Conservation (phyloP, 1,140 invertebrate species). For the Magallana ariakensis region DNA sequence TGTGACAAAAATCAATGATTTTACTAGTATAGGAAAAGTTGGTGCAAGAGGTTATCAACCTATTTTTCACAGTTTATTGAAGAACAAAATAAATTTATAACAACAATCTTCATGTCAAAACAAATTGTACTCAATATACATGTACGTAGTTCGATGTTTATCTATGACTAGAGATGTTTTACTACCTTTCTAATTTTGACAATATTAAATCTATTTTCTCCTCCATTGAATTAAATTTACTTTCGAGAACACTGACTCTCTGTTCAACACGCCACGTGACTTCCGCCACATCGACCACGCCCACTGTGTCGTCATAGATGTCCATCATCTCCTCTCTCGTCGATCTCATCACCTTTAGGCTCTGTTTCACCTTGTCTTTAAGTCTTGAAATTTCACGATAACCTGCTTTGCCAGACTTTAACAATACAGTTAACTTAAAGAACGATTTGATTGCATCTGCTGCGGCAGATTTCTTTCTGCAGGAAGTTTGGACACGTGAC, state of each 20-base stretch:
- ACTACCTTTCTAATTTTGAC: neutral
- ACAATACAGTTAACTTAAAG: constrained; percentile 13
- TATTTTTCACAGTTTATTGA: too few species aligned
- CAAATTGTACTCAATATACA: too few species aligned
- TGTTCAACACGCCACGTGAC: constrained; percentile 1
- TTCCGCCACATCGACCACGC: constrained; percentile 2
- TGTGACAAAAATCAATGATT: too few species aligned
- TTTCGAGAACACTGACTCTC: neutral
- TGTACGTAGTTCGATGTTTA: too few species aligned
- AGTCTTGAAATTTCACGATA: neutral
- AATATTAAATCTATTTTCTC: neutral
- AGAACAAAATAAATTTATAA: too few species aligned
- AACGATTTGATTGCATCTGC: constrained; percentile 57
- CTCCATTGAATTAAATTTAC: neutral
- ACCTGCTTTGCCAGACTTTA: neutral
- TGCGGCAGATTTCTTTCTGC: constrained; percentile 53
- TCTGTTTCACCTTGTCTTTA: neutral
- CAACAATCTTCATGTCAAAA: too few species aligned
- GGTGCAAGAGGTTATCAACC: too few species aligned
- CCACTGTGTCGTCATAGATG: constrained; percentile 24
- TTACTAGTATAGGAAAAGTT: too few species aligned
- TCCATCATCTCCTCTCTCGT: constrained; percentile 21
- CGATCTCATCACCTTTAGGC: neutral
- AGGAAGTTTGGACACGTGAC: constrained; percentile 49
- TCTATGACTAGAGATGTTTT: too few species aligned